Percentiles rank a stretch among this genome's conserved stretches.
phyloP scores from a whole-genome alignment of 2,888 invertebrate species.

The Megaustenia siamemsis region DNA sequence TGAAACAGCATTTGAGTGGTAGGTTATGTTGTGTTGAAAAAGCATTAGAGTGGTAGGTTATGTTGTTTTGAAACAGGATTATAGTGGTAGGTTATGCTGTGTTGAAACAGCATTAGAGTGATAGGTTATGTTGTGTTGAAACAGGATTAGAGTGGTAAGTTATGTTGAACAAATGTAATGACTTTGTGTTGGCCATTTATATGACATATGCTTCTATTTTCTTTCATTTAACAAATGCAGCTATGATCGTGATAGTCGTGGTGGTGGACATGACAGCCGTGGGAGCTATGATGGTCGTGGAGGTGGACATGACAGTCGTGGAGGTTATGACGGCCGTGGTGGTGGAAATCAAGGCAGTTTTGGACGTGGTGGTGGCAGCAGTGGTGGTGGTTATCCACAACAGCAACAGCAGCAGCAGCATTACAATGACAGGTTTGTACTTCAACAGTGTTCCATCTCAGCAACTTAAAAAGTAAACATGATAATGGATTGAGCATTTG shows the following conservation, averaged over 20 bases:
- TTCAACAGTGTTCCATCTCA: neutral
- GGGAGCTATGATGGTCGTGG: slow-evolving; percentile 54
- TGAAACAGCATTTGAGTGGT: no score
- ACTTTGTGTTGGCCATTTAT: no score
- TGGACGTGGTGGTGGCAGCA: slow-evolving; percentile 51
- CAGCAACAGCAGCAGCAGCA: slow-evolving; percentile 35
- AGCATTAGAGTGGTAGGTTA: no score
- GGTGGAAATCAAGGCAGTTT: slow-evolving; percentile 55
- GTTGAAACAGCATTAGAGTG: no score
- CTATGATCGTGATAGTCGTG: slow-evolving; percentile 5
- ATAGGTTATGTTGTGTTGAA: no score
- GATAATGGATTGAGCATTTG: neutral
- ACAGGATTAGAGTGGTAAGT: no score
- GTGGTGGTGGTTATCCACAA: slow-evolving; percentile 20
- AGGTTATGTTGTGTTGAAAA: no score
- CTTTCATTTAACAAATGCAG: neutral
- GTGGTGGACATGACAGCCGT: slow-evolving; percentile 58
- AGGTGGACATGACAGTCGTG: slow-evolving; percentile 58
- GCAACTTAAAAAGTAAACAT: neutral
- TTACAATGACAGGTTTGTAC: slow-evolving; percentile 52
- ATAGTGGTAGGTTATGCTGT: no score
- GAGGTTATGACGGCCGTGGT: slow-evolving; percentile 57
- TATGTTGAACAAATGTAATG: no score
- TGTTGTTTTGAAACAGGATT: no score
- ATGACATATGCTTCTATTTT: no score